Conservation (phyloP, 2,888 invertebrate genomes). For the Drepana falcataria region DNA sequence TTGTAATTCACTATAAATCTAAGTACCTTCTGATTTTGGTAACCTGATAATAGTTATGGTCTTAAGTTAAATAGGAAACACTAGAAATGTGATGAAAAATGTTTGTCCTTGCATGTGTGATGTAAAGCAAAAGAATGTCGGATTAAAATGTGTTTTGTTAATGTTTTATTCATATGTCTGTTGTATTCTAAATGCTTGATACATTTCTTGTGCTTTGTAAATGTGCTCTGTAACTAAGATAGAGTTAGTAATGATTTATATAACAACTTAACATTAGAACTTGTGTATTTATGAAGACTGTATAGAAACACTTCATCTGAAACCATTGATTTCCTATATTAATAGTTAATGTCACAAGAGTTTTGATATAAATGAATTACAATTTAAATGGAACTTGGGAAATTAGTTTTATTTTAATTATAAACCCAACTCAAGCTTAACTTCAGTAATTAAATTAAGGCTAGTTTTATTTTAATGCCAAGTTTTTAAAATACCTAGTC, state of each 20-base stretch:
- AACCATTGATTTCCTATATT: constrained; percentile 8
- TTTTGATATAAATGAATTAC: constrained; percentile 35
- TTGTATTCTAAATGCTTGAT: not conserved
- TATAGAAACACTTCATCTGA: constrained; percentile 24
- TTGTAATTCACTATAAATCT: no score
- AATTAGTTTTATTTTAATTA: constrained; percentile 10
- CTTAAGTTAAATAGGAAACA: no score
- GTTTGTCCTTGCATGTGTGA: not conserved
- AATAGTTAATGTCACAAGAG: constrained; percentile 22
- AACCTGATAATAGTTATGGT: no score
- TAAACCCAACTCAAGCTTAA: no score
- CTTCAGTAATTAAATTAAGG: no score
- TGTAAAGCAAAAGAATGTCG: not conserved
- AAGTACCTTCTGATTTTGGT: no score
- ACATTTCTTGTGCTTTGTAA: constrained; percentile 34
- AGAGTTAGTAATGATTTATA: constrained; percentile 17
- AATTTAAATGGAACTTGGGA: constrained; percentile 16
- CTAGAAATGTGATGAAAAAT: not conserved
- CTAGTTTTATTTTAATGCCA: no score
- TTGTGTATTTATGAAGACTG: constrained; percentile 30
- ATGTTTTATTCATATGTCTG: constrained; percentile 1
- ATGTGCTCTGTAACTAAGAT: constrained; percentile 19
- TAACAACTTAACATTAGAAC: constrained; percentile 4
- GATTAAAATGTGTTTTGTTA: not conserved
- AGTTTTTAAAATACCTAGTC: no score